Base-by-base conservation (phyloP, 1,140 invertebrate genomes). In the Drosophila kohkoa region DNA sequence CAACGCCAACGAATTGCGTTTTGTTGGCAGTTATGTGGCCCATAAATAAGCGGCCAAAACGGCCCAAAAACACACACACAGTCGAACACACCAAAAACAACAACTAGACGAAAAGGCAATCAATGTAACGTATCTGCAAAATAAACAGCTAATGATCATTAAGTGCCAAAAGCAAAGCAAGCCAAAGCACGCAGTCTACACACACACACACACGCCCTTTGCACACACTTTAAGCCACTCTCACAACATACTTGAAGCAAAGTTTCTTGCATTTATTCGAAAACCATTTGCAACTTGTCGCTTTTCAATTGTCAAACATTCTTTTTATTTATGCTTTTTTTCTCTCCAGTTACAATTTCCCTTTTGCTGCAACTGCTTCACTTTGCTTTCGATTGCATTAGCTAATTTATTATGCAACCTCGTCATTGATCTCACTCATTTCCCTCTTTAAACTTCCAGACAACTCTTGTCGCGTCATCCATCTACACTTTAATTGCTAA, bases 1-100 rank as follows among this genome's bases (percentile, higher is more conserved):
- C 66, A 79, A 62, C 66, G 57, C 58, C 65, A 73, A 15, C 58
- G 68, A 75, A 43, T 49, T 52, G 55, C 16, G 25, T 57, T 25
- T 25, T 25, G 57, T 46, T 82, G 52, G 10, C 82, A 87, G 76
- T 88, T 86, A 87, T 87, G 75, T 87, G 82, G 82, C 82, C 82
- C 79, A 86, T 74, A 86, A 87, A 87, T 51, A 43, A 20, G 15
- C 52, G 32, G 25, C 15, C 20, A 41, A 43, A 43, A 52, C n/a
- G 52, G 62, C 49, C 62, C 35, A 8, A 38, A 38, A 38, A 38
- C 7, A 32, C 5, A 32, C 30, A 32, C 30, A 7, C 35, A 38
- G 35, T 38, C 35, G 10, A 38, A 2, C 2, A 10, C 2, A 8
- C 30, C 5, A 32, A 32, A 32, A 32, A 2, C 30, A 7, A 10